Evolutionary conservation across 1,140 invertebrate species (phyloP), one percentile per base, ranked within the genome.

Genomic region (Subanguina moxae): DNA sequence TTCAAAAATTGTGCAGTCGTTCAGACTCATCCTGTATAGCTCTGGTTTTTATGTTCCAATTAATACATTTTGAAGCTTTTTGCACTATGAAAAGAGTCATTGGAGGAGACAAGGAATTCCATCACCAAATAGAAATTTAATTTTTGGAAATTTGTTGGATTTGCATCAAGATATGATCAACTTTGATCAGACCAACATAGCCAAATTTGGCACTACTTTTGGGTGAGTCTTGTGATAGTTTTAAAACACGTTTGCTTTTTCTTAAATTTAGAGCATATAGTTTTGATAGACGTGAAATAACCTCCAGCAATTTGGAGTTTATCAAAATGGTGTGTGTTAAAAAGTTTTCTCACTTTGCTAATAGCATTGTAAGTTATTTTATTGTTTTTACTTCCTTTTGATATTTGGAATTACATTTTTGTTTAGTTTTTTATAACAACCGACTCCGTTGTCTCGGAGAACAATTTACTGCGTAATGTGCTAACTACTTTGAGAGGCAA

Each of bases 401-500:
- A n/a, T 38, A 38, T 38, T 38, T 57, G 11, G 3, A 5, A 5
- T 30, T 25, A 57, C 3, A 5, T 57, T 30, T 23, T 57, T 57
- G 27, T 57, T 11, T 57, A 57, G 52, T 23, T 23, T 25, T 23
- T 30, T 30, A 57, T 25, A 28, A 28, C 21, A 23, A 25, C 52
- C 11, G 3, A 57, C 3, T 30, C 52, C 3, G 27, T 25, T 23
- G 21, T 57, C 52, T 32, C 27, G 27, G 19, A 61, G 57, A 30
- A 28, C 28, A 19, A 11, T 69, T 52, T 38, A 23, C 28, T 25
- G 52, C 28, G 32, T 15, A 67, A 67, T 28, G 46, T 70, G 70
- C 9, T 72, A 13, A 65, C 58, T n/a, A 43, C 57, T 17, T 21
- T 64, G 5, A 32, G 23, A 19, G 70, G 62, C 23, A 68, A 70